These are phyloP conservation scores for Plecotus auritus DNA, from an alignment of 2,113 vertebrate species.

Conservation along the genomic window DNA sequence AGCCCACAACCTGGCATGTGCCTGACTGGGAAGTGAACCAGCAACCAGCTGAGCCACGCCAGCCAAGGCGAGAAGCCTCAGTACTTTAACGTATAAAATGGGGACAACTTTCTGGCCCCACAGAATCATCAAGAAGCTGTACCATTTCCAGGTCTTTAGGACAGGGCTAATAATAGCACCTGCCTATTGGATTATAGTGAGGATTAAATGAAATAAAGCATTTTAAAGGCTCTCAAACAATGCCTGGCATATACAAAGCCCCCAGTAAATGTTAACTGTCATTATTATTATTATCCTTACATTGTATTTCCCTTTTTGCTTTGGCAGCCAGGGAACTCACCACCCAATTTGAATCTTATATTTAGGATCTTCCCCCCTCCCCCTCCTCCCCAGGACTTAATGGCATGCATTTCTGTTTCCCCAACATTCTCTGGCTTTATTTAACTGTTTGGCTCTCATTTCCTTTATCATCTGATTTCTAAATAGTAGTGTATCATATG, in stretches of 20 bases:
- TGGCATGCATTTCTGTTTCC: not conserved
- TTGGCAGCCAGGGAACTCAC: not conserved
- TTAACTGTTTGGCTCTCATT: not conserved
- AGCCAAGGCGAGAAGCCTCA: not conserved
- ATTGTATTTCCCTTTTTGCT: not conserved
- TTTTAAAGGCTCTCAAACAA: constrained; percentile 15
- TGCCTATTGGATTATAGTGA: not conserved
- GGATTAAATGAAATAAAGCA: not conserved
- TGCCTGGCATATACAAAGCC: not conserved
- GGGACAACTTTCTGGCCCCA: not conserved
- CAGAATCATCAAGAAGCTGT: not conserved
- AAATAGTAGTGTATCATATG: not conserved
- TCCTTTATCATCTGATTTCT: not conserved
- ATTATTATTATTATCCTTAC: not conserved
- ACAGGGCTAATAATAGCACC: not conserved
- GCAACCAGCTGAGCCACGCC: not conserved
- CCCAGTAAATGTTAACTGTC: not conserved
- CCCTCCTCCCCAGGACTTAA: not conserved
- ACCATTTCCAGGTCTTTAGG: not conserved
- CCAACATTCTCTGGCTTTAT: not conserved
- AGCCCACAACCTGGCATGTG: not conserved
- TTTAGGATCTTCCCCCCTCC: not conserved
- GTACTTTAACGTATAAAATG: not conserved
- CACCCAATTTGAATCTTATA: not conserved
- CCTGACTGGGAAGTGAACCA: not conserved